phyloP scores from a whole-genome alignment of 2,888 invertebrate species.

The Drosophila gaucha region DNA sequence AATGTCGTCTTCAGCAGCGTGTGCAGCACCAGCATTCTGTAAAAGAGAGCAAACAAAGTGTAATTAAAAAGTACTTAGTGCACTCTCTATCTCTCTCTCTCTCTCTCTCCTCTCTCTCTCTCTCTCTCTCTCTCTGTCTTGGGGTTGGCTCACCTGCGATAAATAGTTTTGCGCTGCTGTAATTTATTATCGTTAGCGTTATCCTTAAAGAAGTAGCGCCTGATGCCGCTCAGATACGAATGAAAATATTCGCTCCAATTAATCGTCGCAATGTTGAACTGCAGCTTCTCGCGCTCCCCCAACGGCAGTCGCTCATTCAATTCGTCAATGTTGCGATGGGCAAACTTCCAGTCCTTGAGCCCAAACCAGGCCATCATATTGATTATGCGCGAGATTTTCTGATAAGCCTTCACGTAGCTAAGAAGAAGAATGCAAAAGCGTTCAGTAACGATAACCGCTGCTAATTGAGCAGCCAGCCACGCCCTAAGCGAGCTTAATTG shows the following conservation, averaged over 20 bases:
- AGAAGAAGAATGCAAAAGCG: neutral
- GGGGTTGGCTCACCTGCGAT: slow-evolving; percentile 80
- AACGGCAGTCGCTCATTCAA: slow-evolving; percentile 78
- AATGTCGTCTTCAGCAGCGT: slow-evolving; percentile 82
- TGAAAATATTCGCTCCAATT: slow-evolving; percentile 89
- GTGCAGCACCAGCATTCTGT: slow-evolving; percentile 81
- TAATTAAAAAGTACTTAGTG: slow-evolving; percentile 81
- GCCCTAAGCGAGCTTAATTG: slow-evolving; percentile 53
- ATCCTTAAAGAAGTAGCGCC: slow-evolving; percentile 89
- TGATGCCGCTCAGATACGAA: slow-evolving; percentile 88
- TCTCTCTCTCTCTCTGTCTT: slow-evolving; percentile 9
- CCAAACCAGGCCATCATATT: slow-evolving; percentile 85
- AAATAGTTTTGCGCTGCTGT: slow-evolving; percentile 81
- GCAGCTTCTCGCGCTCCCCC: slow-evolving; percentile 75
- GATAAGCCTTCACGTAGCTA: slow-evolving; percentile 83
- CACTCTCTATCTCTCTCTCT: slow-evolving; percentile 20
- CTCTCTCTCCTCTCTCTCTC: neutral
- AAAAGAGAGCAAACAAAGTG: slow-evolving; percentile 71
- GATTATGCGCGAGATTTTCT: slow-evolving; percentile 83
- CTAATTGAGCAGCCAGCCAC: slow-evolving; percentile 39
- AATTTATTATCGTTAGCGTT: slow-evolving; percentile 85
- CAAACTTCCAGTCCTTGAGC: slow-evolving; percentile 84
- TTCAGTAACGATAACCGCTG: slow-evolving; percentile 31
- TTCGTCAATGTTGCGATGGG: slow-evolving; percentile 83
- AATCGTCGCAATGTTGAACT: slow-evolving; percentile 88